A percentile compares a stretch with the other conserved stretches of the same genome.
Evolutionary conservation across 1,140 invertebrate species (phyloP).

Genomic region (Phenacoccus solenopsis): DNA sequence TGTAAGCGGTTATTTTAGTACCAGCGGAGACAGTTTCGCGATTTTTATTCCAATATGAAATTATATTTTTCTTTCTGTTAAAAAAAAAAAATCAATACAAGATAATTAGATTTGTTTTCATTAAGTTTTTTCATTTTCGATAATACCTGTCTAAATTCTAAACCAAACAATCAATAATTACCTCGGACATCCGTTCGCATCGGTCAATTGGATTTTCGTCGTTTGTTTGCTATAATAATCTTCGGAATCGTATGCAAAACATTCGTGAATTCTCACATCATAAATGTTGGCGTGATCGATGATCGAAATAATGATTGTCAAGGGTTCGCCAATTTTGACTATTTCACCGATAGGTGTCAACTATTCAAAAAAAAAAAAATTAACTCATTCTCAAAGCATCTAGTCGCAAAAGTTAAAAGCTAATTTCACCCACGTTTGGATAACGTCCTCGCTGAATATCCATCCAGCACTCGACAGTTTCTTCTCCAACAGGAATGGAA

Average conservation of each 20-base stretch:
- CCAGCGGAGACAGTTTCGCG: slow-evolving; percentile 42
- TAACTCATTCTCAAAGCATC: neutral
- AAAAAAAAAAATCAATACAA: slow-evolving; percentile 7
- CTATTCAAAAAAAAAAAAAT: slow-evolving; percentile 30
- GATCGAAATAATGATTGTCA: slow-evolving; percentile 54
- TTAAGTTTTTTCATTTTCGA: neutral
- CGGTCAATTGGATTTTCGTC: slow-evolving; percentile 48
- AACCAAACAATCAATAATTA: slow-evolving; percentile 31
- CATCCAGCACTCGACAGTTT: slow-evolving; percentile 59
- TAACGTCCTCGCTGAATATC: slow-evolving; percentile 55
- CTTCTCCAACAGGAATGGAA: slow-evolving; percentile 44
- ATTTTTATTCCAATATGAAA: slow-evolving; percentile 48
- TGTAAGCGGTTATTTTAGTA: slow-evolving; percentile 49
- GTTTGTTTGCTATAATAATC: slow-evolving; percentile 45
- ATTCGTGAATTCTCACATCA: slow-evolving; percentile 54
- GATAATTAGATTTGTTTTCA: neutral
- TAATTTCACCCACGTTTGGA: slow-evolving; percentile 42
- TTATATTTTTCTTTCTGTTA: slow-evolving; percentile 49
- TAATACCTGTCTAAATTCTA: neutral
- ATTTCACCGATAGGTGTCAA: slow-evolving; percentile 43
- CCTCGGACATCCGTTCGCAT: slow-evolving; percentile 50
- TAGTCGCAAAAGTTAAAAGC: neutral
- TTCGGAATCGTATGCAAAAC: slow-evolving; percentile 55
- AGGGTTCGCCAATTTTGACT: slow-evolving; percentile 54
- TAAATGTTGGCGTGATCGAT: slow-evolving; percentile 48